Evolutionary conservation across 2,797 vertebrate species (phyloP), one percentile per base, ranked within the genome.

Genomic region (Centropyge bicolor): DNA sequence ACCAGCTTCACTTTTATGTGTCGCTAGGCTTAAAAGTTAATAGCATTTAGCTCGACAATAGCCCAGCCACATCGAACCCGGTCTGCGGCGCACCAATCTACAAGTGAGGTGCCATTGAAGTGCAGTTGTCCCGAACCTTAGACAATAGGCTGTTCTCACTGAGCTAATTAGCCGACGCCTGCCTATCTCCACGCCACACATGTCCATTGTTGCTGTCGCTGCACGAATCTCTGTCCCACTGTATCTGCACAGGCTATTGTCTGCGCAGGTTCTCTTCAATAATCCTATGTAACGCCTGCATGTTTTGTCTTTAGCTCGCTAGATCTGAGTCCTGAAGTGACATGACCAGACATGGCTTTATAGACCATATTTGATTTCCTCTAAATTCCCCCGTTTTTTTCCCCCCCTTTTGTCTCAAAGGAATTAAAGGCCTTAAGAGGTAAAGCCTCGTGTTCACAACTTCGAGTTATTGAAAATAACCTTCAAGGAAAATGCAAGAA

Each of bases 41-140:
- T 95, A 95, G 94, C 93, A 95, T 96, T 96, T 96, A 88, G 89
- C 88, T 67, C 70, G 93, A 96, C 95, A 96, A 96, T 95, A 60
- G 89, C 88, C 70, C 74, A 93, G 91, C 88, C 92, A 82, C 92
- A 91, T 94, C 89, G 81, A 86, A 86, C 85, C 87, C 83, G 43
- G 91, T 95, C 93, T 92, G 91, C 84, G 71, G 74, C 76, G 74
- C 82, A 74, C 88, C 92, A 78, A 94, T 93, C 95, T 92, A 95
- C 95, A 95, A 96, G 96, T 96, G 94, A 94, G 92, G 88, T 81
- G 85, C 81, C 81, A 86, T 78, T 93, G 91, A 94, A 79, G 89
- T 70, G 84, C 80, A 76, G 82, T 88, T 85, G 84, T 86, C 81
- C 90, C 73, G 45, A 79, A 84, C 80, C 78, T 6, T 0, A 92